phyloP scores from a whole-genome alignment of 92 coral and sea anemone species.

The Porites divaricata region DNA sequence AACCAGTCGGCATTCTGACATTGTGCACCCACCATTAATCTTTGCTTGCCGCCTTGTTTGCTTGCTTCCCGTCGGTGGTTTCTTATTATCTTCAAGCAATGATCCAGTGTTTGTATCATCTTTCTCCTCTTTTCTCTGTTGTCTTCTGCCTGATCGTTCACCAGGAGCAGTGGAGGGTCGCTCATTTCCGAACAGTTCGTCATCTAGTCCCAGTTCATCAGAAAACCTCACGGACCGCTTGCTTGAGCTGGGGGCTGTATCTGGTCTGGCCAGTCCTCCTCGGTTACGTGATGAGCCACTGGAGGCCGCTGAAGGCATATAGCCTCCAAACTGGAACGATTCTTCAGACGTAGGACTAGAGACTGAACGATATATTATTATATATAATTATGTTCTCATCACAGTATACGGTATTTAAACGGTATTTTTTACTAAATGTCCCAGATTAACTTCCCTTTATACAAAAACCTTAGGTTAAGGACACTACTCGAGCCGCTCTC shows the following conservation, averaged over 20 bases:
- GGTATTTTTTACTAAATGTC: no score
- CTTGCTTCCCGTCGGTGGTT: constrained; percentile 21
- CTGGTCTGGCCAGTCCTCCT: constrained; percentile 83
- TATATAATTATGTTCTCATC: no score
- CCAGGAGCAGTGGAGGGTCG: constrained; percentile 95
- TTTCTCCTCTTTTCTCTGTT: constrained; percentile 45
- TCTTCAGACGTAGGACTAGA: constrained; percentile 85
- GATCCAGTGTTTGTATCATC: constrained; percentile 22
- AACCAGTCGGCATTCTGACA: neutral
- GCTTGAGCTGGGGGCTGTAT: constrained; percentile 85
- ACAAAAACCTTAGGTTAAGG: neutral
- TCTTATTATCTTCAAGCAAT: constrained; percentile 30
- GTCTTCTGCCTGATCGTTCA: constrained; percentile 61
- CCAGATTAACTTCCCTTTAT: neutral
- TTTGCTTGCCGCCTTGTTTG: neutral
- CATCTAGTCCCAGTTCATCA: constrained; percentile 91
- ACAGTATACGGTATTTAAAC: no score
- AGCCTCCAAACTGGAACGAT: constrained; percentile 94
- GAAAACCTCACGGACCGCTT: constrained; percentile 93
- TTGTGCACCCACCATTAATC: neutral
- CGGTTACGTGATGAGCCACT: constrained; percentile 78
- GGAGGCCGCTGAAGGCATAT: constrained; percentile 93
- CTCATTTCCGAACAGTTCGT: constrained; percentile 61
- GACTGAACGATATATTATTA: constrained; percentile 13
- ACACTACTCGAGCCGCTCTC: neutral